These are phyloP conservation scores for Acheta domesticus DNA, from an alignment of 2,888 invertebrate genomes.

Conservation along the genomic window DNA sequence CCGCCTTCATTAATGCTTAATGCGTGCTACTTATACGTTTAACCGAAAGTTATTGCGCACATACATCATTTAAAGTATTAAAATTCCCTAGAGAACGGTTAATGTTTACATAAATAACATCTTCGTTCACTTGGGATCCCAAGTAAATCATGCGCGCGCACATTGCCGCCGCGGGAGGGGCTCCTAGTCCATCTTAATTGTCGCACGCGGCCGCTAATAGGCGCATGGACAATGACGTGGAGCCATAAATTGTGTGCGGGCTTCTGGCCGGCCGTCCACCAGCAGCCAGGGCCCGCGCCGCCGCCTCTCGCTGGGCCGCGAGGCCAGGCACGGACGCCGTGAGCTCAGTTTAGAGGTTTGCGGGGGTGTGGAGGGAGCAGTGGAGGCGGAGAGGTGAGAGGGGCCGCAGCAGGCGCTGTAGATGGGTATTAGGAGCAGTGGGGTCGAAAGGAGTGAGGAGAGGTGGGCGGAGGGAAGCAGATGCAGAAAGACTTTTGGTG, in stretches of 20 bases:
- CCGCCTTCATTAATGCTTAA: not conserved
- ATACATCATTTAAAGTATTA: slow-evolving; percentile 18
- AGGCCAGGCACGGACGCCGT: not conserved
- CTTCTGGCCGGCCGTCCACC: not conserved
- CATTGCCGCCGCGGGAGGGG: not conserved
- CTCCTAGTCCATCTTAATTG: slow-evolving; percentile 9
- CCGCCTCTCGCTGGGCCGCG: not conserved
- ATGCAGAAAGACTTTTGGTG: no score
- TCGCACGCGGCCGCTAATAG: slow-evolving; percentile 5
- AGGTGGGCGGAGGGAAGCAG: no score
- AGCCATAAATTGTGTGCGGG: not conserved
- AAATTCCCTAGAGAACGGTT: slow-evolving; percentile 18
- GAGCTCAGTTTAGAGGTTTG: no score
- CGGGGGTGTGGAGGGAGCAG: no score
- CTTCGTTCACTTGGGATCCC: not conserved
- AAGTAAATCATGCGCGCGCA: not conserved
- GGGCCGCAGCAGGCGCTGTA: no score
- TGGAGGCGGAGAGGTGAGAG: no score
- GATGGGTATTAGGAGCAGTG: no score
- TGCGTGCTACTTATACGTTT: slow-evolving; percentile 4
- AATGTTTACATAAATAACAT: slow-evolving; percentile 4
- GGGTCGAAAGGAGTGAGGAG: no score
- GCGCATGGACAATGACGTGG: not conserved
- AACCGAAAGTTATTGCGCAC: slow-evolving; percentile 5
- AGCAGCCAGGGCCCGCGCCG: not conserved